Evolutionary conservation across 2,113 vertebrate genomes (phyloP), one percentile per base, ranked within the genome.

Genomic region (Herpetotheres cachinnans): DNA sequence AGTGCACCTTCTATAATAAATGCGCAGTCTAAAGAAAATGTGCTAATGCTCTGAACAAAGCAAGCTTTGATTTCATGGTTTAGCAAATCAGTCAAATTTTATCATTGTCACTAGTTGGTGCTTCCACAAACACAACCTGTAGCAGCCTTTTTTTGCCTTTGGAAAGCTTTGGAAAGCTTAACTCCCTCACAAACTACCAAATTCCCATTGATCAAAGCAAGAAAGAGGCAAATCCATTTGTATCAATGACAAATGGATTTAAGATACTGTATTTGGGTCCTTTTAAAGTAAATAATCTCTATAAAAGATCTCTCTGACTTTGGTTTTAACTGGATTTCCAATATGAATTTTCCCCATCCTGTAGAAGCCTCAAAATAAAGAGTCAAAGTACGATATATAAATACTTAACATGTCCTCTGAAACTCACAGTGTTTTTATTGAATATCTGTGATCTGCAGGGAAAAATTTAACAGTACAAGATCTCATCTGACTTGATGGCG

Each of bases 191-290:
- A 88, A 77, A 87, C 36, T 38, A 74, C 78, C 70, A 94, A 90
- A 93, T 88, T 97, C 90, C 44, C 67, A 82, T 89, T 93, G 96
- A 96, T 97, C 94, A 96, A 95, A 96, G 94, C 49, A 89, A 87
- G 66, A 46, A 89, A 69, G 77, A 92, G 76, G 71, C n/a, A 94
- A 95, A 93, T 93, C 78, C 81, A 44, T 93, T 91, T 82, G 44
- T 93, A 82, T 76, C 81, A 77, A 79, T 93, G 94, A 90, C 80
- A 90, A 80, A 87, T 73, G 81, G 70, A 86, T 89, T 95, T 87
- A 72, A 65, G 81, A 89, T 73, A 50, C 44, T 86, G 12, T 84
- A 77, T 93, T 91, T 95, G 32, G 54, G 63, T 93, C 78, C 54
- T 67, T 95, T 94, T 76, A 76, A 94, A 77, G 61, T 80, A 79